A percentile compares a stretch with the other conserved stretches of the same genome.
Conservation (phyloP, 2,797 vertebrate genomes). For the Phrynocephalus vlangalii region DNA sequence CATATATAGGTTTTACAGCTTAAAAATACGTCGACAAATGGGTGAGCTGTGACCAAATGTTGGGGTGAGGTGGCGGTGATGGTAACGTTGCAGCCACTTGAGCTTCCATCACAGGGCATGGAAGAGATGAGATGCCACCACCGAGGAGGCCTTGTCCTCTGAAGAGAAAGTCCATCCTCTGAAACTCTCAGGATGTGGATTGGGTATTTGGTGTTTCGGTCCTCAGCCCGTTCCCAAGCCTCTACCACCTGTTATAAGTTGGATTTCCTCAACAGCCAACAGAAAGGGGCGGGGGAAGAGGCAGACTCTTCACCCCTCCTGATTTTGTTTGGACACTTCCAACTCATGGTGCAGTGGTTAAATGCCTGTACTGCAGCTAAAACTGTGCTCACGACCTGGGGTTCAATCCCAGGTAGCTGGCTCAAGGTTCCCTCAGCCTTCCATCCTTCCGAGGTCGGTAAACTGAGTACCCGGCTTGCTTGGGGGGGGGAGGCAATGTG, state of each 20-base stretch:
- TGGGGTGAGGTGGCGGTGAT: too few species aligned
- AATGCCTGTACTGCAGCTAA: too few species aligned
- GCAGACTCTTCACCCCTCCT: neutral
- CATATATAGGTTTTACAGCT: too few species aligned
- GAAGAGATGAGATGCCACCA: neutral
- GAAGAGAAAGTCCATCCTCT: neutral
- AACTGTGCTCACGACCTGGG: too few species aligned
- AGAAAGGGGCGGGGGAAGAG: neutral
- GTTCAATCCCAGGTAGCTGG: too few species aligned
- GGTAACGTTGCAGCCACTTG: too few species aligned
- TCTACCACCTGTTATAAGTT: neutral
- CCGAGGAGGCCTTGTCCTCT: neutral
- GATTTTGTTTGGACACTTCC: conserved; percentile 13
- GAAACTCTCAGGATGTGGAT: neutral
- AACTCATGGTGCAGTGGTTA: neutral
- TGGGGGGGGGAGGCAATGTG: too few species aligned
- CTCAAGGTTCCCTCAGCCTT: too few species aligned
- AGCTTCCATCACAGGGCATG: neutral
- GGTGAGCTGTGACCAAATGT: too few species aligned
- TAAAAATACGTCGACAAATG: too few species aligned
- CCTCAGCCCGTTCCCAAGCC: neutral
- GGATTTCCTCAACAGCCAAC: neutral
- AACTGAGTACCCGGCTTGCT: too few species aligned
- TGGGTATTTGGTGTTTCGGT: neutral
- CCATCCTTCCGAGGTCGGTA: too few species aligned